A percentile compares a stretch with the other conserved stretches of the same genome.
Evolutionary conservation across 1,140 invertebrate genomes (phyloP).

Genomic region (Pseudachorutes palmiensis): DNA sequence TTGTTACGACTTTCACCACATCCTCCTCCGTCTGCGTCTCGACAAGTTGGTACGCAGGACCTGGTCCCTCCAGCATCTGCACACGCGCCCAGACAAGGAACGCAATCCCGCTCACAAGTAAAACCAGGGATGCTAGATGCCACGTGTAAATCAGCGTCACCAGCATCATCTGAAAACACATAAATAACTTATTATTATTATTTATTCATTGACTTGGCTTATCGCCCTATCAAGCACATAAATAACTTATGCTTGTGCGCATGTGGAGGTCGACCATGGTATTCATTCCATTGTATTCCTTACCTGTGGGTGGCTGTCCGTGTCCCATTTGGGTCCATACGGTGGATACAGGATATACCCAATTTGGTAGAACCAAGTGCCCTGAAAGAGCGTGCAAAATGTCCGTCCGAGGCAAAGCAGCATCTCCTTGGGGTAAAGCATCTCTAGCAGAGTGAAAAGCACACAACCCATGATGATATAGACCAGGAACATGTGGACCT

Average conservation of each 20-base stretch:
- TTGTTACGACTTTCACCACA: neutral
- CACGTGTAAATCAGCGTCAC: constrained; percentile 46
- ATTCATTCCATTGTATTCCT: too few relatives aligned
- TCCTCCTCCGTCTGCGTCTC: constrained; percentile 23
- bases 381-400: constrained; percentile 46
- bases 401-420: constrained; percentile 41
- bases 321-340: constrained; percentile 42
- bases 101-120: constrained; percentile 41
- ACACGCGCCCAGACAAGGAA: constrained; percentile 37
- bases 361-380: constrained; percentile 50
- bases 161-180: constrained; percentile 43
- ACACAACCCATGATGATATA: constrained; percentile 42
- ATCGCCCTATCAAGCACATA: too few relatives aligned
- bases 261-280: too few relatives aligned
- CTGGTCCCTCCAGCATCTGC: constrained; percentile 25
- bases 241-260: too few relatives aligned
- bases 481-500: constrained; percentile 47
- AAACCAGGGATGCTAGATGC: constrained; percentile 43
- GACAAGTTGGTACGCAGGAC: constrained; percentile 31
- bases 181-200: neutral
- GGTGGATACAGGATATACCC: constrained; percentile 50
- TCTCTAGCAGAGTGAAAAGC: constrained; percentile 42
- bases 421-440: constrained; percentile 42
- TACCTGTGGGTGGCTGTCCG: constrained; percentile 43
- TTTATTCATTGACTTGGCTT: too few relatives aligned